Base-by-base conservation (phyloP, 2,888 invertebrate species). In the Apodemia hepburni region DNA sequence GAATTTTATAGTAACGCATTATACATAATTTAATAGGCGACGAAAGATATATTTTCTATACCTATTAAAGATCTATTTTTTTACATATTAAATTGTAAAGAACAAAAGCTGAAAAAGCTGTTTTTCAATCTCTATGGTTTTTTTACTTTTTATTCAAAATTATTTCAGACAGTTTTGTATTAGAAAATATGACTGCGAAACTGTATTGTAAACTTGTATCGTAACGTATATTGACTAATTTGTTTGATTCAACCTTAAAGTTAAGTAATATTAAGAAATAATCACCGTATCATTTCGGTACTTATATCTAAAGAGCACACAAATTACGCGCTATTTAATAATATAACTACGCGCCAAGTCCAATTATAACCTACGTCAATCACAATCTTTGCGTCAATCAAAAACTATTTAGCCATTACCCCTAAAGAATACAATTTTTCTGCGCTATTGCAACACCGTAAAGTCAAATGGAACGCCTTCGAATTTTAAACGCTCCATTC, bases 391-490 rank as follows among this genome's bases (percentile, higher is more conserved):
- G n/a, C 45, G 45, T 67, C 71, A 73, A 75, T 77, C 69, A 76
- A 73, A 76, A 79, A 81, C 73, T 81, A 84, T 80, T 82, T 82
- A 79, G 78, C 83, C 85, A 88, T 85, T 86, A 82, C 73, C 72
- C 71, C 62, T 68, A 66, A 74, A 71, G 79, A 81, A 75, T 71
- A 79, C 68, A 68, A 73, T 79, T 82, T 87, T 85, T 85, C 78
- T 77, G 81, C 81, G 68, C 77, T 78, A 82, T 83, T 85, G 85
- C 84, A 83, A 82, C 76, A 77, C 70, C 78, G 78, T 76, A 77
- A 75, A 85, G 84, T 87, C 83, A 85, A 87, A 83, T 78, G 82
- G 75, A 82, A 84, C 86, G 87, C 85, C 82, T 86, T 83, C 85
- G 67, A 82, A 82, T 79, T 82, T 83, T 74, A 73, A 81, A 78